Conservation (phyloP, 1,140 invertebrate genomes). For the Lucilia cuprina region DNA sequence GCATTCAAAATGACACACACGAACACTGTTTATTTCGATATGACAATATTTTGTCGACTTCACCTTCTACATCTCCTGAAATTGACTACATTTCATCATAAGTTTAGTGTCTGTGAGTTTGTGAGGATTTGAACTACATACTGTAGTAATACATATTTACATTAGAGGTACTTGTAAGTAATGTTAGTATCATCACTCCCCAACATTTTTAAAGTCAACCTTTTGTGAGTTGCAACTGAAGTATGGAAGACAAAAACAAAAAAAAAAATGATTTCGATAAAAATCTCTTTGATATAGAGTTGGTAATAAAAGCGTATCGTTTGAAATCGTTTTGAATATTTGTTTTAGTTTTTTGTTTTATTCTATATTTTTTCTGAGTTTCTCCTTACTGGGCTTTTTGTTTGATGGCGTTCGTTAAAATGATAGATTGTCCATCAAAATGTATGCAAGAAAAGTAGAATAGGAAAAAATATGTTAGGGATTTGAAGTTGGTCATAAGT, state of each 20-base stretch:
- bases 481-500: background rate
- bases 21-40: background rate
- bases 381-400: background rate
- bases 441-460: background rate
- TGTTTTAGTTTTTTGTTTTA: background rate
- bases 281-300: constrained; percentile 28
- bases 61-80: background rate
- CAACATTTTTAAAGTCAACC: background rate
- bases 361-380: background rate
- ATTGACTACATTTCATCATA: constrained; percentile 7
- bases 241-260: background rate
- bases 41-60: constrained; percentile 13
- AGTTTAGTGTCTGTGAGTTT: background rate
- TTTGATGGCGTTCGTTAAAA: constrained; percentile 36
- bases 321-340: constrained; percentile 32
- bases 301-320: constrained; percentile 33
- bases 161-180: background rate
- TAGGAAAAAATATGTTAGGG: background rate
- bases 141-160: no score
- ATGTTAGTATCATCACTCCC: background rate
- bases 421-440: constrained; percentile 37
- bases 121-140: background rate
- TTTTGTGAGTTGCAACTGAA: background rate
- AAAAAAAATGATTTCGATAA: constrained; percentile 7
- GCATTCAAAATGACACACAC: constrained; percentile 24